Evolutionary conservation across 2,888 invertebrate species (phyloP).

Genomic region (Melanargia galathea): DNA sequence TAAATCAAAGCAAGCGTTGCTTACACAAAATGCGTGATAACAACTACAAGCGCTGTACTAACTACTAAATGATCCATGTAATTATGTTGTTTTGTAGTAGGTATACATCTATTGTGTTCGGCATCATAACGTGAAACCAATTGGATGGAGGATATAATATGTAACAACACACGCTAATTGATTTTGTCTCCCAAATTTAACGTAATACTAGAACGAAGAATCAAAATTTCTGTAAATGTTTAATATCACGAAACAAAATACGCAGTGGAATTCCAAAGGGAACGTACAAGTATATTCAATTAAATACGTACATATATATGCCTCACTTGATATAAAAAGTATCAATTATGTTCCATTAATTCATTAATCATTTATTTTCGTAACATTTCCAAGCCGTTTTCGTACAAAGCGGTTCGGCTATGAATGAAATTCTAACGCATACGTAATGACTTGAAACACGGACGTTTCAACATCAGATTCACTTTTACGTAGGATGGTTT

Average conservation of each 20-base stretch:
- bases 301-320: background rate
- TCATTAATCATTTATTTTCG: background rate
- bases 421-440: background rate
- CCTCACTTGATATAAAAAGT: background rate
- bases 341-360: background rate
- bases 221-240: background rate
- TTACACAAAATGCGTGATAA: conserved; percentile 45
- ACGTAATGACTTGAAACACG: background rate
- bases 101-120: conserved; percentile 34
- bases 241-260: background rate
- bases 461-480: conserved; percentile 8
- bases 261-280: background rate
- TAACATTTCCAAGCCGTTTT: background rate
- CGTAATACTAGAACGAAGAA: conserved; percentile 10
- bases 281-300: background rate
- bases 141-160: conserved; percentile 10
- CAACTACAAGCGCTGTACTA: conserved; percentile 46
- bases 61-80: conserved; percentile 41
- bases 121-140: conserved; percentile 20
- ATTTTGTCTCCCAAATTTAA: conserved; percentile 6
- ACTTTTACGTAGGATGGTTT: conserved; percentile 17
- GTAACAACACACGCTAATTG: conserved; percentile 18
- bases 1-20: conserved; percentile 28
- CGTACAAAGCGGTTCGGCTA: background rate
- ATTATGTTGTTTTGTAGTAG: conserved; percentile 37